Percentiles rank a stretch among this genome's conserved stretches.
Conservation (phyloP, 2,888 invertebrate genomes). For the Pinctada fucata region DNA sequence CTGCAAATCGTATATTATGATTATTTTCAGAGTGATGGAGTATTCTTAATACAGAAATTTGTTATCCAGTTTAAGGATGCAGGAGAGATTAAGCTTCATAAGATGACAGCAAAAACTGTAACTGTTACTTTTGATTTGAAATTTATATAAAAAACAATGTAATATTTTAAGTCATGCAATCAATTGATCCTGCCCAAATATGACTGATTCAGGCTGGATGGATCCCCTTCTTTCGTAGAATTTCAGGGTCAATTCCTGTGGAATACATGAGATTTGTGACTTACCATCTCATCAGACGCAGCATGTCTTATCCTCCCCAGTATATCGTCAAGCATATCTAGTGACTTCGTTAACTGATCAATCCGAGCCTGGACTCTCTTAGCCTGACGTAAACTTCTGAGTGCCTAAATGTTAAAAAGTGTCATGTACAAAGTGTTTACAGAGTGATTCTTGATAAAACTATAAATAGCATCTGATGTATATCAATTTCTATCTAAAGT, state of each 20-base stretch:
- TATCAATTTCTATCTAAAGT: too few species aligned
- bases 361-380: slow-evolving; percentile 48
- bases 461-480: too few species aligned
- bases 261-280: not conserved
- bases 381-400: slow-evolving; percentile 52
- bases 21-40: too few species aligned
- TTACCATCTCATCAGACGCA: slow-evolving; percentile 59
- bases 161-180: too few species aligned
- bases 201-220: not conserved
- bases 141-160: not conserved
- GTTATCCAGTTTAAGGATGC: too few species aligned
- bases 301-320: slow-evolving; percentile 52
- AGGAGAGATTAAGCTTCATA: not conserved
- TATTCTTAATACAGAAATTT: too few species aligned
- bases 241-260: too few species aligned
- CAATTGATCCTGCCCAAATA: too few species aligned
- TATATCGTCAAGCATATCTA: slow-evolving; percentile 55
- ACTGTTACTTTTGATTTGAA: not conserved
- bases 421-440: not conserved
- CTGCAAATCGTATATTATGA: too few species aligned
- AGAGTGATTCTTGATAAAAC: too few species aligned
- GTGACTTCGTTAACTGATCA: slow-evolving; percentile 49
- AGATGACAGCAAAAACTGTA: not conserved
- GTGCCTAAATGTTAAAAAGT: slow-evolving; percentile 41
- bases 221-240: not conserved